These are phyloP conservation scores for Ceuthmochares aereus DNA, from an alignment of 2,113 vertebrate species.

Conservation along the genomic window DNA sequence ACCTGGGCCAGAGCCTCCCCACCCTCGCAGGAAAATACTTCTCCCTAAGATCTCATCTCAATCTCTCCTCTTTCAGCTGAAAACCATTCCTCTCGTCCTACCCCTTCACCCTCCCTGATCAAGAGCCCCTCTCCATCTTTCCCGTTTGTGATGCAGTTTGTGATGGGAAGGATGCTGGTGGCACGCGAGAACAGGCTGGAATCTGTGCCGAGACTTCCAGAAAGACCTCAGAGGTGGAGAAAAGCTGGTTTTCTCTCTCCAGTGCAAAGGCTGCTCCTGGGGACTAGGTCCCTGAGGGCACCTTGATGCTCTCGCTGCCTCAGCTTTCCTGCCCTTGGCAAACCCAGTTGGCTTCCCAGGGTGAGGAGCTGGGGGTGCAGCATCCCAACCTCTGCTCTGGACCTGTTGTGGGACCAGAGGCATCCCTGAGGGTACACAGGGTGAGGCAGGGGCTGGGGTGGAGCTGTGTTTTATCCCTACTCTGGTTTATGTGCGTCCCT, in stretches of 20 bases:
- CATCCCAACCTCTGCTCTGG: neutral
- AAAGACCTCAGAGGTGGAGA: neutral
- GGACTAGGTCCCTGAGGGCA: rapidly evolving
- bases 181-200: neutral
- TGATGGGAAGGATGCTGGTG: neutral
- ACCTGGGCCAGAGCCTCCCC: too few species aligned
- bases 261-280: rapidly evolving
- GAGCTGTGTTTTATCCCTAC: neutral
- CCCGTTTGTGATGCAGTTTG: too few species aligned
- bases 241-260: neutral
- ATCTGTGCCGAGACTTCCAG: neutral
- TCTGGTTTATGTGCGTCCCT: rapidly evolving
- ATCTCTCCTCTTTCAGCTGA: too few species aligned
- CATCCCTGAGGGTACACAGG: neutral
- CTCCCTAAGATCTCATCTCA: too few species aligned
- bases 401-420: neutral
- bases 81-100: too few species aligned
- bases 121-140: too few species aligned
- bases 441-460: neutral
- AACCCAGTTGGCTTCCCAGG: neutral
- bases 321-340: neutral
- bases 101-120: too few species aligned
- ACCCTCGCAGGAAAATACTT: too few species aligned
- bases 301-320: neutral
- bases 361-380: rapidly evolving